Evolutionary conservation across 2,888 invertebrate species (phyloP).

Genomic region (Anagyrus pseudococci): DNA sequence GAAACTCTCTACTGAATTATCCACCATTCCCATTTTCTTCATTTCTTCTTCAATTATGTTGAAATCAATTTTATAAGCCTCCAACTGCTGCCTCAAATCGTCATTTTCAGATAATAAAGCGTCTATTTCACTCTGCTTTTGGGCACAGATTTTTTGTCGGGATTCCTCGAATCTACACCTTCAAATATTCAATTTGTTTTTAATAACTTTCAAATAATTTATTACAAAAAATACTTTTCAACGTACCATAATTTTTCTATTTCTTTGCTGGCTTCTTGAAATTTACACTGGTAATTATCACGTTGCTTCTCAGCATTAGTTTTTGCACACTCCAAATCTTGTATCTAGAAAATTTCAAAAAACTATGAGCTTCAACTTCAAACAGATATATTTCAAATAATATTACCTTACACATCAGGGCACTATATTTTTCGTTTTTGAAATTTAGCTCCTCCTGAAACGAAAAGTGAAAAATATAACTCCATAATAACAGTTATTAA

Average conservation of each 20-base stretch:
- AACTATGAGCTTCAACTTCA: slow-evolving; percentile 5
- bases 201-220: not conserved
- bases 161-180: slow-evolving; percentile 22
- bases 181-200: slow-evolving; percentile 2
- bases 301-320: slow-evolving; percentile 44
- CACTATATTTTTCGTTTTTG: slow-evolving; percentile 40
- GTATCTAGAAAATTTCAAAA: slow-evolving; percentile 41
- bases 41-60: slow-evolving; percentile 49
- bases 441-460: slow-evolving; percentile 43
- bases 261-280: slow-evolving; percentile 43
- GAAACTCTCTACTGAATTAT: slow-evolving; percentile 27
- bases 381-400: slow-evolving; percentile 14
- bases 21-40: slow-evolving; percentile 33
- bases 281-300: slow-evolving; percentile 39
- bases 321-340: slow-evolving; percentile 43
- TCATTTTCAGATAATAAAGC: slow-evolving; percentile 42
- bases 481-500: too few species aligned
- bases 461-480: too few species aligned
- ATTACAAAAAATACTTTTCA: not conserved
- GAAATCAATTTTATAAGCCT: slow-evolving; percentile 46
- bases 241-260: slow-evolving; percentile 44
- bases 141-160: slow-evolving; percentile 1
- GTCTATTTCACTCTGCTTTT: slow-evolving; percentile 33
- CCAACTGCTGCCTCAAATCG: slow-evolving; percentile 46
- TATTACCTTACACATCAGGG: slow-evolving; percentile 47